Conservation (phyloP, 2,888 invertebrate genomes). For the Mythimna albipuncta region DNA sequence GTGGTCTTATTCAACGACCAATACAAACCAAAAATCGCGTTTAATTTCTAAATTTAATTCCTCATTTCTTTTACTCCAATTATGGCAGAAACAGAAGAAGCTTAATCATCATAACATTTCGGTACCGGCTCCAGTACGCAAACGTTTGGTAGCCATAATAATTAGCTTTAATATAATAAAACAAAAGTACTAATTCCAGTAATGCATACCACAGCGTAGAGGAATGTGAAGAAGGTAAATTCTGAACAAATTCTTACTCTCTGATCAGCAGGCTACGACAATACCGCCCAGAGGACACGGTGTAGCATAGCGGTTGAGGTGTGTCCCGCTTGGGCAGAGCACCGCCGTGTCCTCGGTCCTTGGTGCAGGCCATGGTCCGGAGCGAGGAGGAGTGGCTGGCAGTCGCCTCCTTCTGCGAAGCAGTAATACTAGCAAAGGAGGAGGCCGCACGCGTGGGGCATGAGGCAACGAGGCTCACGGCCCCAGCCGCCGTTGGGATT, state of each 20-base stretch:
- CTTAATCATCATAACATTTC: conserved; percentile 52
- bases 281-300: too few species aligned
- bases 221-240: neutral
- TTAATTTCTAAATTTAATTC: conserved; percentile 13
- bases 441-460: too few species aligned
- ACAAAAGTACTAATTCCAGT: conserved; percentile 66
- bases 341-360: too few species aligned
- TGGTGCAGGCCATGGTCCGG: too few species aligned
- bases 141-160: conserved; percentile 63
- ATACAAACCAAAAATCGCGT: neutral
- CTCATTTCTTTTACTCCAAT: conserved; percentile 35
- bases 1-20: neutral
- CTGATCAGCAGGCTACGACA: neutral
- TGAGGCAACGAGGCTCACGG: too few species aligned
- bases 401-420: too few species aligned
- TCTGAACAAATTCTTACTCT: neutral
- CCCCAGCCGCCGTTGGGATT: too few species aligned
- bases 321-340: too few species aligned
- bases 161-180: conserved; percentile 65
- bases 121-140: conserved; percentile 53
- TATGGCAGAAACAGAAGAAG: conserved; percentile 13
- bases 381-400: too few species aligned
- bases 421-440: too few species aligned
- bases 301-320: too few species aligned
- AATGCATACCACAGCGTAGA: conserved; percentile 43